Percentiles rank a stretch among this genome's conserved stretches.
These are phyloP conservation scores for Coccyzus lansbergi DNA, from an alignment of 2,797 vertebrate species.

Conservation along the genomic window DNA sequence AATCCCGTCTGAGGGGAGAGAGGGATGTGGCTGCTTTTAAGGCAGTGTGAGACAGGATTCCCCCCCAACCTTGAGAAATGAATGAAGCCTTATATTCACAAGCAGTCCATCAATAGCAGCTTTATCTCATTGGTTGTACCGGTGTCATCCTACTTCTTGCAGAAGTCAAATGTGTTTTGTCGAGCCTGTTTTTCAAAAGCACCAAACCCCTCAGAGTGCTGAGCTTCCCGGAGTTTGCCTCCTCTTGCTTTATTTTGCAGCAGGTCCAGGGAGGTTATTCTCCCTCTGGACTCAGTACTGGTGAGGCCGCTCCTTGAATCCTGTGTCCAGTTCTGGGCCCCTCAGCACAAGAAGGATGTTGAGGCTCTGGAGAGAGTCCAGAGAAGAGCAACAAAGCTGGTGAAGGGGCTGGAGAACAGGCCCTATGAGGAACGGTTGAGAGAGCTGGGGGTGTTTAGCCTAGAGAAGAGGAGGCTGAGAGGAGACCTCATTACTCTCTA, in stretches of 20 bases:
- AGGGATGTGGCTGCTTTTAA: not conserved
- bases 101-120: not conserved
- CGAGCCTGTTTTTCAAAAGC: not conserved
- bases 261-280: too few species aligned
- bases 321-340: too few species aligned
- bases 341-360: too few species aligned
- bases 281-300: too few species aligned
- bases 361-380: too few species aligned
- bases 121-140: not conserved
- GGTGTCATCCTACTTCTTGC: not conserved
- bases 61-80: not conserved
- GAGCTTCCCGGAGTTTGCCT: accelerated
- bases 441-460: too few species aligned
- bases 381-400: too few species aligned
- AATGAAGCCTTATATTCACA: not conserved
- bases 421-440: too few species aligned
- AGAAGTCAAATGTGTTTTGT: not conserved
- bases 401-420: too few species aligned
- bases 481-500: too few species aligned
- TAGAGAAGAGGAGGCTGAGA: too few species aligned
- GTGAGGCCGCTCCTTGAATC: too few species aligned
- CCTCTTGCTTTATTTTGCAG: not conserved
- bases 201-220: not conserved
- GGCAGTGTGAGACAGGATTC: not conserved
- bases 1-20: not conserved